Evolutionary conservation across 2,888 invertebrate genomes (phyloP), one percentile per base, ranked within the genome.

Genomic region (Vesta saturnalis): DNA sequence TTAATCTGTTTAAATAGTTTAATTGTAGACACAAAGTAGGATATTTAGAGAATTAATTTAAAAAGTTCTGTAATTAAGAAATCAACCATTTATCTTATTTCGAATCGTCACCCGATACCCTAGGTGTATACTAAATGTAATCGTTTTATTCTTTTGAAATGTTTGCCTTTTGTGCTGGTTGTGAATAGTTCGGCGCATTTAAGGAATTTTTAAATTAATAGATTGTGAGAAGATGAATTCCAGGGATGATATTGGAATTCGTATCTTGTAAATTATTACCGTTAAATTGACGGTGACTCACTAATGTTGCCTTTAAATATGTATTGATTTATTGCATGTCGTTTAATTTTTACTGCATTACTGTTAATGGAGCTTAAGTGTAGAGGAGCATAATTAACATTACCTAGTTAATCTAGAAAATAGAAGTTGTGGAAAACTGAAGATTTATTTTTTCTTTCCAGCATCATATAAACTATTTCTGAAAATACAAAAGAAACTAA

Each of bases 131-230:
- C 39, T 39, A 39, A 39, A n/a, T 39, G 3, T 3, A n/a, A n/a
- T 39, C 8, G n/a, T 39, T 39, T 39, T n/a, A n/a, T n/a, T 39
- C 39, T 10, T 39, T 39, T n/a, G 39, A 39, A 39, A 39, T 39
- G 8, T 39, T 39, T 39, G 8, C 39, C 2, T 39, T 39, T 39
- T 39, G 8, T n/a, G 39, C 8, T 39, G 12, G 39, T 39, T n/a
- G 3, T 39, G 39, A 39, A 39, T 39, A 39, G 39, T 39, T 39
- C n/a, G 39, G 39, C 39, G 39, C n/a, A 1, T 39, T 39, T 39
- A 39, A 39, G 39, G 39, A 39, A 39, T 39, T 39, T 39, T 39
- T 39, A 39, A n/a, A 39, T 39, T 39, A 39, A 39, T 39, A 39
- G 8, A 39, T 39, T 39, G 39, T 39, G 39, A 39, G 39, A 39